Percentiles rank a stretch among this genome's conserved stretches.
phyloP scores from a whole-genome alignment of 1,140 invertebrate genomes.

The Papilio polytes region DNA sequence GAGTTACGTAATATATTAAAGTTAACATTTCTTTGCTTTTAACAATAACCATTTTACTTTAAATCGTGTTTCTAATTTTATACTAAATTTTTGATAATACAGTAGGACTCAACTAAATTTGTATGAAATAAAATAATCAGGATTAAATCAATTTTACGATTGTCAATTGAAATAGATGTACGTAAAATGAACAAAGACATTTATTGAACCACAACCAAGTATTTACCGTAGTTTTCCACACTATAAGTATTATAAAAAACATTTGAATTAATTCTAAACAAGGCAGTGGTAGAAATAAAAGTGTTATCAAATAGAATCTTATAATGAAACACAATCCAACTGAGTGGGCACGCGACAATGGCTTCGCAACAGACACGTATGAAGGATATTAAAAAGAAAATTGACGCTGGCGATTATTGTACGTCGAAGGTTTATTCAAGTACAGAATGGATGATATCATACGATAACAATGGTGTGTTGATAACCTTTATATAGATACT shows the following conservation, averaged over 20 bases:
- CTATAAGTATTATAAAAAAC: neutral
- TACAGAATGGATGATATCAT: constrained; percentile 40
- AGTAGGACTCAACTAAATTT: no score
- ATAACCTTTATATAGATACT: constrained; percentile 44
- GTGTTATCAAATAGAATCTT: constrained; percentile 36
- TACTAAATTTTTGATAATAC: neutral
- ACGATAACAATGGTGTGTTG: constrained; percentile 35
- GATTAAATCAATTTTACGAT: neutral
- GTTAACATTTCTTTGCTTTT: neutral
- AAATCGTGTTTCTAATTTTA: neutral
- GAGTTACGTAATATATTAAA: neutral
- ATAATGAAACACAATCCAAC: constrained; percentile 22
- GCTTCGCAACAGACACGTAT: constrained; percentile 22
- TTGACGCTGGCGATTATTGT: constrained; percentile 39
- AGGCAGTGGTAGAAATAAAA: constrained; percentile 5
- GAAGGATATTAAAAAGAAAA: constrained; percentile 42
- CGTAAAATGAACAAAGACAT: neutral
- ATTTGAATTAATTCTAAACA: constrained; percentile 1
- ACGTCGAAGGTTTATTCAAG: constrained; percentile 32
- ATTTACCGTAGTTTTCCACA: neutral
- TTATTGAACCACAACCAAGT: neutral
- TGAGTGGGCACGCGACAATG: constrained; percentile 26
- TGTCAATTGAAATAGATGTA: neutral
- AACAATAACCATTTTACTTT: neutral
- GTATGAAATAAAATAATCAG: no score